Base-by-base conservation (phyloP, 2,888 invertebrate species). In the Apomyelois bistriatella region DNA sequence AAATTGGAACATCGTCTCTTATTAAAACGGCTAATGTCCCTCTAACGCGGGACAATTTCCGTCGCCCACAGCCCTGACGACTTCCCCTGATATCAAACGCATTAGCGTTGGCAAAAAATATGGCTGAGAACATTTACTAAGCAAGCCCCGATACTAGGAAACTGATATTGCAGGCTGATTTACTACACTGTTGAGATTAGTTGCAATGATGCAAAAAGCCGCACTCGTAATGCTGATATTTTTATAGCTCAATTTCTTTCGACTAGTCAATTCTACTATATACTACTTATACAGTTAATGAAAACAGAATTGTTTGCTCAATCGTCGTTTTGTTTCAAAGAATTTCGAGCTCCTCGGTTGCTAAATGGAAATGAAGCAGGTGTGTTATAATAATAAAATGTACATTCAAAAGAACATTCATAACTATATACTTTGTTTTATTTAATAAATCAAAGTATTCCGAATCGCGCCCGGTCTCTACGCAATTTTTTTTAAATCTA, bases 11-110 rank as follows among this genome's bases (percentile, higher is more conserved):
- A 10, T 15, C 28, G 16, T 67, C 68, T 64, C 69, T 65, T 67
- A 73, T 67, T 66, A 73, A 65, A 72, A 65, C 66, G 62, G 68
- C 66, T 71, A 72, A 73, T 74, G 72, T 68, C 64, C 61, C 62
- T 66, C 64, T 82, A 84, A 82, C 79, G 81, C 74, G 70, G 67
- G 68, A 79, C 81, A 82, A 85, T 86, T 84, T 86, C 86, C 83
- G 76, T 58, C 59, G 62, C 65, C 64, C 63, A 59, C 69, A 66
- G 66, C 62, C 68, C 66, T 66, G 68, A 72, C 74, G 74, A 74
- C 76, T 78, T 79, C 81, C 81, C 67, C 63, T 67, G 70, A 70
- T 75, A 79, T 72, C 66, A 66, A 67, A 68, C 66, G 68, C 75
- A 79, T 81, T 79, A 78, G 72, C 62, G 65, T 57, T 61, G 58